These are phyloP conservation scores for Ctenicera cuprea DNA, from an alignment of 2,888 invertebrate genomes.

Conservation along the genomic window DNA sequence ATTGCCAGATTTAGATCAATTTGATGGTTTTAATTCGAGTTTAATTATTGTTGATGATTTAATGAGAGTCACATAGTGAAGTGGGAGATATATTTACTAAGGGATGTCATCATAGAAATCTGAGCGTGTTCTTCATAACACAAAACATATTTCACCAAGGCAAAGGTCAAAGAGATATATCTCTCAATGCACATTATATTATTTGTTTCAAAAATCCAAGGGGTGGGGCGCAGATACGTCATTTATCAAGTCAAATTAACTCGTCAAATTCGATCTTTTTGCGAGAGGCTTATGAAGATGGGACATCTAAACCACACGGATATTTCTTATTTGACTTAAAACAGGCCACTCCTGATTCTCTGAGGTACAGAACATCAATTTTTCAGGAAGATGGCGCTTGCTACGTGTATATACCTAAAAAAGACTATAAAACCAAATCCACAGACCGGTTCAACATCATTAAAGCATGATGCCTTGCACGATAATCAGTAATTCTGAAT, in stretches of 20 bases:
- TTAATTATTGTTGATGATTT: constrained; percentile 49
- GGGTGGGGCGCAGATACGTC: constrained; percentile 17
- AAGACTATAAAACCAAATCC: too few relatives aligned
- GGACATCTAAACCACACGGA: background rate
- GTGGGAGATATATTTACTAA: constrained; percentile 57
- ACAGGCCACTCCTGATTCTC: too few relatives aligned
- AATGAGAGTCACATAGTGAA: constrained; percentile 29
- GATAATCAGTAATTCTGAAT: background rate
- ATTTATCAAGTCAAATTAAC: background rate
- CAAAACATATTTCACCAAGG: too few relatives aligned
- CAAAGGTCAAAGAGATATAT: too few relatives aligned
- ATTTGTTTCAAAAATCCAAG: too few relatives aligned
- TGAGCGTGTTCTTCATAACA: too few relatives aligned
- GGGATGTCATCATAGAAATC: constrained; percentile 55
- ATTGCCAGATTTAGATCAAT: too few relatives aligned
- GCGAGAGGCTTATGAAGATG: constrained; percentile 16
- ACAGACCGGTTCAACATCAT: background rate
- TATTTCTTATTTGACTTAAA: too few relatives aligned
- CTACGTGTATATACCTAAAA: background rate
- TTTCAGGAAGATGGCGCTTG: constrained; percentile 17
- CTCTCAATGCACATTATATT: too few relatives aligned
- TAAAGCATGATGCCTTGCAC: background rate
- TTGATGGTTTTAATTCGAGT: constrained; percentile 33
- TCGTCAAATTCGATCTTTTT: background rate
- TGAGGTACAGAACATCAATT: too few relatives aligned